Percentiles rank a stretch among this genome's conserved stretches.
Conservation (phyloP, 1,140 invertebrate genomes). For the Atta colombica region DNA sequence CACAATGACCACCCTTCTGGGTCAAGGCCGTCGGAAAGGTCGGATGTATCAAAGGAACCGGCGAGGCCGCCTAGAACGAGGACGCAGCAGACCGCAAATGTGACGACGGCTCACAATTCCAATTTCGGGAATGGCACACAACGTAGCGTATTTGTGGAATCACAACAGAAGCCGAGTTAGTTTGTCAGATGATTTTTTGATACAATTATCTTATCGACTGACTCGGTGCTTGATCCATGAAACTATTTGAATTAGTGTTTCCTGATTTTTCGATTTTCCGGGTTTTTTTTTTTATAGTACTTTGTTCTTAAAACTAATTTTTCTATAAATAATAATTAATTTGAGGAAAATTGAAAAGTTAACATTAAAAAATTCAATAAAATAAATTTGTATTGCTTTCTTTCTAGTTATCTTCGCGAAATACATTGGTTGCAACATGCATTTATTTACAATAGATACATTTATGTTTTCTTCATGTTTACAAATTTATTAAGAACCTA, state of each 20-base stretch:
- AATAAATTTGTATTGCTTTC: neutral
- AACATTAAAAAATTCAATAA: neutral
- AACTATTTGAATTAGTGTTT: neutral
- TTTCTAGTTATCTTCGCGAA: neutral
- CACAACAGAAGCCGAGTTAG: constrained; percentile 35
- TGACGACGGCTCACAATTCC: constrained; percentile 31
- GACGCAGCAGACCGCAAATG: constrained; percentile 34
- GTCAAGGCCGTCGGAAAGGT: constrained; percentile 44
- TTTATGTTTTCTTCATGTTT: neutral
- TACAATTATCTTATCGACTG: neutral
- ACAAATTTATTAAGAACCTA: neutral
- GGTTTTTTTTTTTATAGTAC: neutral
- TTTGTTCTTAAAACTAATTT: neutral
- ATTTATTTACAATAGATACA: neutral
- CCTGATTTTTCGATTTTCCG: neutral
- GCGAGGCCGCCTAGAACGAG: constrained; percentile 69
- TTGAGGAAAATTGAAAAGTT: neutral
- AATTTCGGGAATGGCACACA: constrained; percentile 36
- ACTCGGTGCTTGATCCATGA: neutral
- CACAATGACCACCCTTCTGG: constrained; percentile 62
- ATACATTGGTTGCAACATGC: neutral
- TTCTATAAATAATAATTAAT: neutral
- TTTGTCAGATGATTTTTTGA: constrained; percentile 22
- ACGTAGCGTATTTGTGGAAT: neutral
- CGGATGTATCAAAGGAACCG: constrained; percentile 63